Percentiles rank a stretch among this genome's conserved stretches.
Evolutionary conservation across 2,113 vertebrate species (phyloP).

Genomic region (Cheirogaleus medius): DNA sequence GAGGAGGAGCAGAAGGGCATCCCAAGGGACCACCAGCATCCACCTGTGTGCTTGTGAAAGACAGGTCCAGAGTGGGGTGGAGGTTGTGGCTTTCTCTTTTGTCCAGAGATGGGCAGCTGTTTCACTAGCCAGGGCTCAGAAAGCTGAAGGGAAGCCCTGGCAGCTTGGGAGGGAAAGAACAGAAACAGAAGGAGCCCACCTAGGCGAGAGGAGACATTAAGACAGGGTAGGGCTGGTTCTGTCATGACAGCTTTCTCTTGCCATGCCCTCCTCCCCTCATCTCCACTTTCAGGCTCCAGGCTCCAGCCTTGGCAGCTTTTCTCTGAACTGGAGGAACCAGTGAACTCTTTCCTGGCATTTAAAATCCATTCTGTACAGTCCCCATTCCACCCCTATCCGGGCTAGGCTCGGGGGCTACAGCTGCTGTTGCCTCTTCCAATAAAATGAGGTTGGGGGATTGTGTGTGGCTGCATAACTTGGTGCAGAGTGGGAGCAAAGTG

Average conservation of each 20-base stretch:
- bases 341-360: conserved; percentile 50
- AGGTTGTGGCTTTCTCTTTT: neutral
- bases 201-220: neutral
- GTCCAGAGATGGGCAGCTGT: neutral
- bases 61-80: accelerated
- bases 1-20: neutral
- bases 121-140: neutral
- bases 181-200: neutral
- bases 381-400: neutral
- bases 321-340: conserved; percentile 30
- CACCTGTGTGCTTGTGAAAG: neutral
- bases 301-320: neutral
- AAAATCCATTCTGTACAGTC: conserved; percentile 60
- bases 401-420: conserved; percentile 40
- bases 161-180: neutral
- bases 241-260: neutral
- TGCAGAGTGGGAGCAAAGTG: neutral
- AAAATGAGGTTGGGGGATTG: conserved; percentile 64
- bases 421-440: conserved; percentile 68
- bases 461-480: conserved; percentile 29
- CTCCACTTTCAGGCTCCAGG: conserved; percentile 41
- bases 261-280: neutral
- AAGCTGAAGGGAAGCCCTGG: neutral
- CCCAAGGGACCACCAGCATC: neutral
- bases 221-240: neutral